A percentile compares a stretch with the other conserved stretches of the same genome.
Evolutionary conservation across 2,113 vertebrate species (phyloP).

Genomic region (Hiodon tergisus): DNA sequence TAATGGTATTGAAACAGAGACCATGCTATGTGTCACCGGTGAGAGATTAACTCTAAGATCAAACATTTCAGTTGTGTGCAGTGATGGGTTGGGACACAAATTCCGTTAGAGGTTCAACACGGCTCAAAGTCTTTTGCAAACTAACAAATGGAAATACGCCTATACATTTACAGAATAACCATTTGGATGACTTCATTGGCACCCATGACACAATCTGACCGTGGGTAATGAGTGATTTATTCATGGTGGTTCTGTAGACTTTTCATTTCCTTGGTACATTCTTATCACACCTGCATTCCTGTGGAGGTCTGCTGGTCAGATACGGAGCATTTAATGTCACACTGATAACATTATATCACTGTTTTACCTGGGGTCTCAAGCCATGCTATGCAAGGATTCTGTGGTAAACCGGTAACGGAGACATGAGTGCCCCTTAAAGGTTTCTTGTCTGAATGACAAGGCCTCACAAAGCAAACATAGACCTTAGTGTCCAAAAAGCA

Average conservation of each 20-base stretch:
- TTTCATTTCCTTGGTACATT: constrained; percentile 11
- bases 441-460: background rate
- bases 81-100: background rate
- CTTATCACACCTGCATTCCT: constrained; percentile 36
- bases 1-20: constrained; percentile 10
- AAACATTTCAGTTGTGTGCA: constrained; percentile 10
- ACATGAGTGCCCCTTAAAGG: background rate
- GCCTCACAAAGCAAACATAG: background rate
- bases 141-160: background rate
- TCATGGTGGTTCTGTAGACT: constrained; percentile 23
- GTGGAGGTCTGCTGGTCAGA: background rate
- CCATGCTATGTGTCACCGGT: constrained; percentile 2
- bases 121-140: background rate
- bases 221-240: constrained; percentile 38
- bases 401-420: background rate
- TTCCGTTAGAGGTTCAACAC: background rate
- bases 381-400: background rate
- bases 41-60: constrained; percentile 20
- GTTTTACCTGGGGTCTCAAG: background rate
- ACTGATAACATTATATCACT: constrained; percentile 28
- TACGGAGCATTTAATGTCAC: constrained; percentile 4
- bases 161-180: constrained; percentile 25
- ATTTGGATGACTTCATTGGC: constrained; percentile 20
- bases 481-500: background rate
- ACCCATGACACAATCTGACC: constrained; percentile 9